These are phyloP conservation scores for Danaus chrysippus DNA, from an alignment of 2,888 invertebrate species.

Conservation along the genomic window DNA sequence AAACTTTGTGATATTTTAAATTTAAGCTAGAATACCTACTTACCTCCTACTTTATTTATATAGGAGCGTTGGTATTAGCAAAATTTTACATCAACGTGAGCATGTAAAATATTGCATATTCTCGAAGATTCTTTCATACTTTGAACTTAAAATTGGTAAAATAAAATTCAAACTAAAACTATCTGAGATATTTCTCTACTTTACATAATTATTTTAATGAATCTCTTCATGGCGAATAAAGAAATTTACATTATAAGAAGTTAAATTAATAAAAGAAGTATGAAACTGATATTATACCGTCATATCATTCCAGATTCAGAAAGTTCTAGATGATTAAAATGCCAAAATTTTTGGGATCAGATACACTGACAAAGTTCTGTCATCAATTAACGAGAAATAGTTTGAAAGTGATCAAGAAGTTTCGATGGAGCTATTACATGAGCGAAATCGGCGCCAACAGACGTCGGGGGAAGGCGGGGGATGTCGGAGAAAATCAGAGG, in stretches of 20 bases:
- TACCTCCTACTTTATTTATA: too few relatives aligned
- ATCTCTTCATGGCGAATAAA: background rate
- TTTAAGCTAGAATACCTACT: too few relatives aligned
- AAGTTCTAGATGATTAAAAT: background rate
- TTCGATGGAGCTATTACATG: constrained; percentile 10
- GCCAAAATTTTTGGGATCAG: background rate
- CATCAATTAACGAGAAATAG: constrained; percentile 14
- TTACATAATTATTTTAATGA: background rate
- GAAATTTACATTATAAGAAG: too few relatives aligned
- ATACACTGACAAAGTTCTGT: constrained; percentile 11
- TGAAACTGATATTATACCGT: background rate
- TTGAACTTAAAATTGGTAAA: too few relatives aligned
- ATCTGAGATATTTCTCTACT: too few relatives aligned
- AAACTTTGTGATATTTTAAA: too few relatives aligned
- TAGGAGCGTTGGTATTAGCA: too few relatives aligned
- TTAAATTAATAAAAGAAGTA: background rate
- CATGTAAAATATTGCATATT: too few relatives aligned
- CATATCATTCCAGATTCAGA: background rate
- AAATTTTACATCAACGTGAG: too few relatives aligned
- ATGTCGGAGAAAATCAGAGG: too few relatives aligned
- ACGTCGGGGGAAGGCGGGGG: constrained; percentile 6
- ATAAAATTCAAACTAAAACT: too few relatives aligned
- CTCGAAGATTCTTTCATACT: too few relatives aligned
- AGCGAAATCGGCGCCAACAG: constrained; percentile 11
- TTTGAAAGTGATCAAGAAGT: constrained; percentile 17